Conservation (phyloP, 2,888 invertebrate species). For the Acholoe squamosa region DNA sequence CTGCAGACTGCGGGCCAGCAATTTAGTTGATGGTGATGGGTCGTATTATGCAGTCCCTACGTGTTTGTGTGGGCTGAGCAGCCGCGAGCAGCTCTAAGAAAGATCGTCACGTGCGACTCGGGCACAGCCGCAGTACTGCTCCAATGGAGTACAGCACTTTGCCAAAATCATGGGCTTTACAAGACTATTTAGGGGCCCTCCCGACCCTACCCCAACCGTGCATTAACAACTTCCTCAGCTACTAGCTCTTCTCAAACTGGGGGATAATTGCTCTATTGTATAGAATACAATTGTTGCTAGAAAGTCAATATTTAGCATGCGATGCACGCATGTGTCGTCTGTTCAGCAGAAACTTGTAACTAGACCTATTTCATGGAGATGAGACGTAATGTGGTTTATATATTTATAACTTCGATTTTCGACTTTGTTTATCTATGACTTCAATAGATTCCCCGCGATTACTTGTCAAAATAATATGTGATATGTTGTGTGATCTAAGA, state of each 20-base stretch:
- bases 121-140: not conserved
- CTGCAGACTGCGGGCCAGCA: conserved; percentile 1
- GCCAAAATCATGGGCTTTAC: not conserved
- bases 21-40: conserved; percentile 58
- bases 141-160: conserved; percentile 4
- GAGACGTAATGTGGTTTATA: too few relatives aligned
- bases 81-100: conserved; percentile 24
- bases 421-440: too few relatives aligned
- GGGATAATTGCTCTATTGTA: not conserved
- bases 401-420: too few relatives aligned
- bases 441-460: too few relatives aligned
- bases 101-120: not conserved
- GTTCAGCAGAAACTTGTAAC: too few relatives aligned
- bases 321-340: not conserved
- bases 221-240: conserved; percentile 21
- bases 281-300: not conserved
- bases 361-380: too few relatives aligned
- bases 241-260: not conserved
- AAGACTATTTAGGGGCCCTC: not conserved
- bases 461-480: too few relatives aligned
- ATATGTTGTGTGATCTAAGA: too few relatives aligned
- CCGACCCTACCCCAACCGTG: not conserved
- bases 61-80: not conserved
- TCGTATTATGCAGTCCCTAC: not conserved
- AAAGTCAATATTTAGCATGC: not conserved